Conservation (phyloP, 2,113 vertebrate genomes). For the Lampris megalopsis region DNA sequence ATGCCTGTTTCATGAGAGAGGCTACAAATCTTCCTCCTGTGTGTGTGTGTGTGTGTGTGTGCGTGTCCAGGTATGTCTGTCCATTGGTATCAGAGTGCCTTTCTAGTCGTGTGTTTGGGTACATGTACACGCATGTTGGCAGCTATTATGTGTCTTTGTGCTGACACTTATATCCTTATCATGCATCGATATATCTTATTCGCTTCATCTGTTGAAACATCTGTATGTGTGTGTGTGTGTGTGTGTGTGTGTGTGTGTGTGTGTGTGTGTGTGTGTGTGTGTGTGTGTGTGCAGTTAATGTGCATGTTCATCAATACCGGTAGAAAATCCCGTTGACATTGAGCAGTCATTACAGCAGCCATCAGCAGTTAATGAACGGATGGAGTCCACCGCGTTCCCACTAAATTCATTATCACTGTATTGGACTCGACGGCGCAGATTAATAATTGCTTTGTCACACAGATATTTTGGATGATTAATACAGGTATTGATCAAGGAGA, state of each 20-base stretch:
- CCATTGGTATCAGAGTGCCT: no score
- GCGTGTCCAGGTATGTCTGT: no score
- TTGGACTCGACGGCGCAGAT: conserved; percentile 86
- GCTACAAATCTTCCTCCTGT: not conserved
- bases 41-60: not conserved
- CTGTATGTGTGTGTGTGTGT: not conserved
- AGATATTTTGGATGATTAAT: conserved; percentile 86
- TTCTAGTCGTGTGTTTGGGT: not conserved
- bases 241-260: conserved; percentile 17
- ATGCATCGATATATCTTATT: not conserved
- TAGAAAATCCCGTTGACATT: conserved; percentile 83
- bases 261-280: conserved; percentile 31
- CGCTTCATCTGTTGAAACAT: not conserved
- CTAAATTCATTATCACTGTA: conserved; percentile 87
- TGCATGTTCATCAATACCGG: conserved; percentile 72
- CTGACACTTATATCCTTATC: not conserved
- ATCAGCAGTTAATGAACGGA: conserved; percentile 89
- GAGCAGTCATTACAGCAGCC: conserved; percentile 84
- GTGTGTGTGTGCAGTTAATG: not conserved
- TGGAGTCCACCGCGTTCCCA: conserved; percentile 84
- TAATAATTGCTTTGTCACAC: conserved; percentile 88
- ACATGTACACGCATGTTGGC: not conserved
- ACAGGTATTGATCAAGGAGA: conserved; percentile 83
- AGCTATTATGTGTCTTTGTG: not conserved
- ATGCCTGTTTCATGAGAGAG: not conserved